Conservation (phyloP, 2,797 vertebrate genomes). For the Vultur gryphus region DNA sequence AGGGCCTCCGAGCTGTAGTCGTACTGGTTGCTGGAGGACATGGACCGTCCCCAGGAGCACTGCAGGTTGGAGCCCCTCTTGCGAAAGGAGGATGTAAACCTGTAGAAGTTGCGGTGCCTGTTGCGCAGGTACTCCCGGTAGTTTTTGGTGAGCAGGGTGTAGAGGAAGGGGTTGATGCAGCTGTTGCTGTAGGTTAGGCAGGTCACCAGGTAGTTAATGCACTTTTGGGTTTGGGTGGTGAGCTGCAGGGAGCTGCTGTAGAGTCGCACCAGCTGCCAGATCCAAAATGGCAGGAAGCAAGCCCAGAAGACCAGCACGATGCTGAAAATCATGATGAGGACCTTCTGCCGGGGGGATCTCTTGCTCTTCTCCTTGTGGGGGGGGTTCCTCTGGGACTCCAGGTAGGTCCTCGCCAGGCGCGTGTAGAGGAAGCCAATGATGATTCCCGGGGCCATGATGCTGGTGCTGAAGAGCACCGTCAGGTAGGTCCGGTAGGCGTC, state of each 20-base stretch:
- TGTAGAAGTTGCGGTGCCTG: conserved; percentile 86
- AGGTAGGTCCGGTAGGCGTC: conserved; percentile 86
- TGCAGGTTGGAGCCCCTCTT: conserved; percentile 85
- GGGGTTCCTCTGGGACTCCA: conserved; percentile 82
- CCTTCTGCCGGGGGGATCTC: conserved; percentile 86
- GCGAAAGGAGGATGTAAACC: conserved; percentile 88
- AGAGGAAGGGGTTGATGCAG: conserved; percentile 94
- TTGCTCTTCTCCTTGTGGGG: conserved; percentile 75
- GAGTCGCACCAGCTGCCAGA: conserved; percentile 89
- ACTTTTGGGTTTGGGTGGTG: conserved; percentile 84
- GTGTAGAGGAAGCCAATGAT: conserved; percentile 88
- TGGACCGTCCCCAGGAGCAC: conserved; percentile 84
- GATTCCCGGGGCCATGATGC: conserved; percentile 89
- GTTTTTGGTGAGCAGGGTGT: conserved; percentile 93
- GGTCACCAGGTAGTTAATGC: conserved; percentile 91
- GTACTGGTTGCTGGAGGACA: conserved; percentile 86
- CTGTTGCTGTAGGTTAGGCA: conserved; percentile 93
- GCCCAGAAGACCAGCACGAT: conserved; percentile 92
- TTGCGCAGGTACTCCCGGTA: conserved; percentile 89
- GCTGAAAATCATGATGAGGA: conserved; percentile 89
- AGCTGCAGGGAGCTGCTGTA: conserved; percentile 82
- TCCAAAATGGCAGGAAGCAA: conserved; percentile 91
- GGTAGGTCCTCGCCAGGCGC: conserved; percentile 83
- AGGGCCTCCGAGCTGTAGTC: conserved; percentile 86
- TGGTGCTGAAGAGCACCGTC: conserved; percentile 88